These are phyloP conservation scores for Sturnus vulgaris DNA, from an alignment of 2,113 vertebrate species.

Conservation along the genomic window DNA sequence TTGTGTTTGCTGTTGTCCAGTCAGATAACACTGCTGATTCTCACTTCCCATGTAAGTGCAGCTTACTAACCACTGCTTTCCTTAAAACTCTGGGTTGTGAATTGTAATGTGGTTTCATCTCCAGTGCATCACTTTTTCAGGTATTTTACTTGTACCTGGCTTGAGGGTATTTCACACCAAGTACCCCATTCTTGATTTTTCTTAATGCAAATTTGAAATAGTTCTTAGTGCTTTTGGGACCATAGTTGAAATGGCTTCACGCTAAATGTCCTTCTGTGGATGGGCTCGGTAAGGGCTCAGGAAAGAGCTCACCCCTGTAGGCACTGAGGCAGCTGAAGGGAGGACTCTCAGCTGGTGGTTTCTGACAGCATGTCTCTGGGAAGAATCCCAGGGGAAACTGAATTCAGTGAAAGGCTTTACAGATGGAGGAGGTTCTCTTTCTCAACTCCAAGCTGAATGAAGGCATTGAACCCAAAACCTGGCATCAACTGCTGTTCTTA, in stretches of 20 bases:
- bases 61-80: background rate
- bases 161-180: background rate
- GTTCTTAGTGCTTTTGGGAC: background rate
- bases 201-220: background rate
- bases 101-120: background rate
- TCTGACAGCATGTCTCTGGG: accelerated
- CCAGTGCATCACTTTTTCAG: background rate
- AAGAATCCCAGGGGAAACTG: background rate
- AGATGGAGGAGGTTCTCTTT: background rate
- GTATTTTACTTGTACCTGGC: background rate
- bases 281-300: background rate
- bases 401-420: background rate
- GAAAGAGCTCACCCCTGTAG: background rate
- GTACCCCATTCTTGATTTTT: background rate
- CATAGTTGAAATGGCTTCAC: background rate
- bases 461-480: background rate
- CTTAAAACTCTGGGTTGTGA: background rate
- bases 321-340: background rate
- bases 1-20: background rate
- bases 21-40: background rate
- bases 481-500: background rate
- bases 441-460: background rate
- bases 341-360: background rate
- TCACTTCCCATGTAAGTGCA: background rate
- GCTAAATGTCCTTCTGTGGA: background rate